A percentile compares a stretch with the other conserved stretches of the same genome.
These are phyloP conservation scores for Sisor rabdophorus DNA, from an alignment of 2,113 vertebrate genomes.

Conservation along the genomic window DNA sequence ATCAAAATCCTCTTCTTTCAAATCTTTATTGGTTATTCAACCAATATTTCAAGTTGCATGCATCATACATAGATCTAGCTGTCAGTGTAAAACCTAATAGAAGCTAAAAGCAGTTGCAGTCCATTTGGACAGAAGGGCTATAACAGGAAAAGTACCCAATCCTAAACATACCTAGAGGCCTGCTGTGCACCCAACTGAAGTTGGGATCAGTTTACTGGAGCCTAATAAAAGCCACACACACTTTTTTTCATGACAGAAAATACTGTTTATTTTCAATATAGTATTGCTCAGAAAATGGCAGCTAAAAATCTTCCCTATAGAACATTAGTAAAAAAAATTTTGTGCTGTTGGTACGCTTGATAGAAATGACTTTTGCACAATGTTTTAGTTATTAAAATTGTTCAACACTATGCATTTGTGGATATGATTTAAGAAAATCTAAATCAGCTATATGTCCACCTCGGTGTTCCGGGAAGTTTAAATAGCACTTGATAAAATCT, in stretches of 20 bases:
- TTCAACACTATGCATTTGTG: not conserved
- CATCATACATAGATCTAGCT: slow-evolving; percentile 28
- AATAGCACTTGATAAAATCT: not conserved
- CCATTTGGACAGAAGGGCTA: slow-evolving; percentile 24
- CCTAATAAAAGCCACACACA: slow-evolving; percentile 3
- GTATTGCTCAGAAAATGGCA: slow-evolving; percentile 35
- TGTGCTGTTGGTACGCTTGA: slow-evolving; percentile 1
- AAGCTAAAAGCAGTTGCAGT: slow-evolving; percentile 11
- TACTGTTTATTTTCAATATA: slow-evolving; percentile 16
- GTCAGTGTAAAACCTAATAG: slow-evolving; percentile 30
- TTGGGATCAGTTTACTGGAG: slow-evolving; percentile 31
- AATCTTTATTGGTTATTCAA: slow-evolving; percentile 34
- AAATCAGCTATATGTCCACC: not conserved
- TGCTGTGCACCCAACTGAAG: slow-evolving; percentile 23
- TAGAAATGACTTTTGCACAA: not conserved
- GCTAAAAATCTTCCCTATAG: slow-evolving; percentile 28
- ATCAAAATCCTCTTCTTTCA: slow-evolving; percentile 22
- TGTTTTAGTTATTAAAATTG: not conserved
- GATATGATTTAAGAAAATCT: not conserved
- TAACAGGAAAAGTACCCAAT: slow-evolving; percentile 19
- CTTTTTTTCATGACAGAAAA: not conserved
- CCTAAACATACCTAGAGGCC: slow-evolving; percentile 14
- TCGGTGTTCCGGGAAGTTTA: not conserved
- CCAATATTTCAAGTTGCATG: slow-evolving; percentile 28
- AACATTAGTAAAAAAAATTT: not conserved